Conservation (phyloP, 2,888 invertebrate genomes). For the Xestia sexstrigata region DNA sequence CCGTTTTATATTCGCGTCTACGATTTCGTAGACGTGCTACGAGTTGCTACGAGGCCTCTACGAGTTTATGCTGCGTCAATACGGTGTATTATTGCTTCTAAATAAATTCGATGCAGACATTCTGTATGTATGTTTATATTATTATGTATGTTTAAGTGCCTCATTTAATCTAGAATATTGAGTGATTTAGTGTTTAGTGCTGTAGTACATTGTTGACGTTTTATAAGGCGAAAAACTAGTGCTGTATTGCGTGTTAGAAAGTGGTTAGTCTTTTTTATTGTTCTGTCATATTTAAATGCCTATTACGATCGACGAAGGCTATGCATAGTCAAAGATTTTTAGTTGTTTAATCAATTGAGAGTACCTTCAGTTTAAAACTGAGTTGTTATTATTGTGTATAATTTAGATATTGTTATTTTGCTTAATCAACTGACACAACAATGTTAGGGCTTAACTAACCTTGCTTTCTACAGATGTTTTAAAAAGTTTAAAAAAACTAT, state of each 20-base stretch:
- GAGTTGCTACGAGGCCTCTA: conserved; percentile 57
- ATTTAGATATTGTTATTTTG: neutral
- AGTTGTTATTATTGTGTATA: neutral
- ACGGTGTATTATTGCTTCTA: conserved; percentile 42
- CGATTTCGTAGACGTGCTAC: conserved; percentile 69
- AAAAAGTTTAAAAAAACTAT: neutral
- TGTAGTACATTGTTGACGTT: conserved; percentile 3
- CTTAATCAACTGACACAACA: neutral
- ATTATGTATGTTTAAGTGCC: neutral
- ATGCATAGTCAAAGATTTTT: neutral
- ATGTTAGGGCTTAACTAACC: too few species aligned
- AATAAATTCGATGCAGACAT: conserved; percentile 45
- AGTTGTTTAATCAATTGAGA: neutral
- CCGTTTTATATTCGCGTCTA: conserved; percentile 64
- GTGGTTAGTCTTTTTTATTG: neutral
- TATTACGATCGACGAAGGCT: neutral
- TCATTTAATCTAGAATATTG: conserved; percentile 23
- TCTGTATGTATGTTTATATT: conserved; percentile 2
- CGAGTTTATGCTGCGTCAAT: conserved; percentile 52
- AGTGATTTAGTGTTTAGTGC: conserved; percentile 20
- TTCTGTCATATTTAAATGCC: neutral
- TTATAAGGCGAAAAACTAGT: neutral
- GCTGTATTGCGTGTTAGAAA: neutral
- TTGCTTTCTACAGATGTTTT: neutral
- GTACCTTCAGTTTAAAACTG: too few species aligned